Percentiles rank a stretch among this genome's conserved stretches.
Evolutionary conservation across 2,113 vertebrate genomes (phyloP).

Genomic region (Cochlearius cochlearius): DNA sequence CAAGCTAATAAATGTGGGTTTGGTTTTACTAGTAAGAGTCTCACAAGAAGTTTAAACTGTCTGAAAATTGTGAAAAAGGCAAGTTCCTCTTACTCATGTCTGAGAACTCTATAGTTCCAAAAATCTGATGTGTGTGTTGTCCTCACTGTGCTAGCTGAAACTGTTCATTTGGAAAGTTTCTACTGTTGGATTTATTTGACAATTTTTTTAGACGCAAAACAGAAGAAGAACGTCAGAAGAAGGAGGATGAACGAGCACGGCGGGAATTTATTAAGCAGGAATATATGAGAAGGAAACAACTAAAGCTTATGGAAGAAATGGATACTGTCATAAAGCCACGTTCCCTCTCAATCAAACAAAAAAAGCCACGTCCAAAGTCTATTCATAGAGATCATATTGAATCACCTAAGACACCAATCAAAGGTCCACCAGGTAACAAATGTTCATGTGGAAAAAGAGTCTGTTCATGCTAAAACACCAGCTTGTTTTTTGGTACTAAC

Average conservation of each 20-base stretch:
- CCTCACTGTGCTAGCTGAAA: neutral
- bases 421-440: conserved; percentile 89
- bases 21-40: neutral
- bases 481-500: conserved; percentile 66
- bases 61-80: neutral
- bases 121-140: neutral
- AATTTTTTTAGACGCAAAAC: conserved; percentile 83
- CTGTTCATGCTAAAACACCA: conserved; percentile 70
- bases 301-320: conserved; percentile 98
- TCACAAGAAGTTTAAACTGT: neutral
- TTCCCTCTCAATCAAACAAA: conserved; percentile 79
- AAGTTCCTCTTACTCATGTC: neutral
- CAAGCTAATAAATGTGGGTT: neutral
- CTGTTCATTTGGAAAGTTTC: neutral
- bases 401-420: conserved; percentile 88
- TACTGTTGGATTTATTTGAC: neutral
- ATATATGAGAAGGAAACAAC: conserved; percentile 93
- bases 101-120: neutral
- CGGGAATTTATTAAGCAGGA: conserved; percentile 96
- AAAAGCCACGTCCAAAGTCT: conserved; percentile 91
- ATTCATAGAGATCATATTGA: conserved; percentile 92
- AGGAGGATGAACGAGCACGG: conserved; percentile 92
- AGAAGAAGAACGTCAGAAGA: conserved; percentile 93
- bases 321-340: conserved; percentile 89
- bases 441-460: conserved; percentile 23